Conservation (phyloP, 1,140 invertebrate genomes). For the Lepidotrigona ventralis region DNA sequence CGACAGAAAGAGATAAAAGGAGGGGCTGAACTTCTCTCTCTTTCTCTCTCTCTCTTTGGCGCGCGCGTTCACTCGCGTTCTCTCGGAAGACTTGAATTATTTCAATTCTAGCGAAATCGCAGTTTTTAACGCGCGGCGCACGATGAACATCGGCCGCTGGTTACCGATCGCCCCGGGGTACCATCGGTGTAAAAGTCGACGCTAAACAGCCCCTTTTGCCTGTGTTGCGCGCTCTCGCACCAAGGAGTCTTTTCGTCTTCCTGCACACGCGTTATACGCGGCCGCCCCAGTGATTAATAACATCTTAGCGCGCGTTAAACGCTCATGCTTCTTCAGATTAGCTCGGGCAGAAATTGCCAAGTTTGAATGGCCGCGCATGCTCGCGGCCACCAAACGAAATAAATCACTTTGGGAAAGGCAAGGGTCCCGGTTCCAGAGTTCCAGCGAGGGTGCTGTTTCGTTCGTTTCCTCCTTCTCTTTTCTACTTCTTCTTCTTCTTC, state of each 20-base stretch:
- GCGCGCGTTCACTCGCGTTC: background rate
- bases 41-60: too few relatives aligned
- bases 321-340: conserved; percentile 66
- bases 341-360: conserved; percentile 60
- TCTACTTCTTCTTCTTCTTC: conserved; percentile 19
- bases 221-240: background rate
- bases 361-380: conserved; percentile 56
- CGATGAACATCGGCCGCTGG: background rate
- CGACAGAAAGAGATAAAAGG: background rate
- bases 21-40: background rate
- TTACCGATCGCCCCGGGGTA: conserved; percentile 53
- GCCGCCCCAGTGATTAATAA: conserved; percentile 62
- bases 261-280: conserved; percentile 29
- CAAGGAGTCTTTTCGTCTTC: conserved; percentile 19
- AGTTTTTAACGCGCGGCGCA: conserved; percentile 19
- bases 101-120: conserved; percentile 48
- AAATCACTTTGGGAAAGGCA: conserved; percentile 62
- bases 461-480: conserved; percentile 5
- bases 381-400: conserved; percentile 59
- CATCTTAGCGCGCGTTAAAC: conserved; percentile 64
- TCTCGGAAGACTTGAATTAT: conserved; percentile 41
- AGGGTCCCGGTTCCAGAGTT: conserved; percentile 34
- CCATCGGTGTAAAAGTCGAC: conserved; percentile 52
- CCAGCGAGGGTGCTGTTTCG: conserved; percentile 51
- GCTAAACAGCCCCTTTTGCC: conserved; percentile 58